Conservation (phyloP, 2,888 invertebrate species). For the Spisula solida region DNA sequence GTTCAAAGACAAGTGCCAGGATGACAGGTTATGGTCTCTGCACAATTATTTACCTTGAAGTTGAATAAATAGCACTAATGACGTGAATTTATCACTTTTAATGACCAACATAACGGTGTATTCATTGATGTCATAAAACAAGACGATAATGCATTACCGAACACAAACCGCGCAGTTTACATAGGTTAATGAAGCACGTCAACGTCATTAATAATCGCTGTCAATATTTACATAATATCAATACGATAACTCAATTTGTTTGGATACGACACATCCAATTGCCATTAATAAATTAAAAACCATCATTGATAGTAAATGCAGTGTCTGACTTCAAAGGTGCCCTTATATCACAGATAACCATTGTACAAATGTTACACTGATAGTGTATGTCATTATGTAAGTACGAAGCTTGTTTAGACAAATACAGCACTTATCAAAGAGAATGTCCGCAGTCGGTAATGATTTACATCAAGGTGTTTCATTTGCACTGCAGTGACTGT, state of each 20-base stretch:
- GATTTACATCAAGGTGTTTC: too few relatives aligned
- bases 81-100: background rate
- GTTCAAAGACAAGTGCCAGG: too few relatives aligned
- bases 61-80: background rate
- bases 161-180: background rate
- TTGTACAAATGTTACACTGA: background rate
- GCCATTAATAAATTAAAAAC: background rate
- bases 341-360: background rate
- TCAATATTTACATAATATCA: constrained; percentile 20
- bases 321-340: background rate
- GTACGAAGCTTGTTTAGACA: too few relatives aligned
- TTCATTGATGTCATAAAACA: background rate
- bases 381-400: background rate
- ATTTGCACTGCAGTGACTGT: too few relatives aligned
- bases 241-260: background rate
- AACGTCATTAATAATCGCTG: background rate
- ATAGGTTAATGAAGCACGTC: background rate
- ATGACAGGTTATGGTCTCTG: too few relatives aligned
- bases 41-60: too few relatives aligned
- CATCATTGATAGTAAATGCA: background rate
- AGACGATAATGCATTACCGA: background rate
- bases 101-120: background rate
- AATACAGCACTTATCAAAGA: too few relatives aligned
- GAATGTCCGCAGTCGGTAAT: too few relatives aligned
- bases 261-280: background rate